phyloP scores from a whole-genome alignment of 2,113 vertebrate genomes.

The Lanius ludovicianus region DNA sequence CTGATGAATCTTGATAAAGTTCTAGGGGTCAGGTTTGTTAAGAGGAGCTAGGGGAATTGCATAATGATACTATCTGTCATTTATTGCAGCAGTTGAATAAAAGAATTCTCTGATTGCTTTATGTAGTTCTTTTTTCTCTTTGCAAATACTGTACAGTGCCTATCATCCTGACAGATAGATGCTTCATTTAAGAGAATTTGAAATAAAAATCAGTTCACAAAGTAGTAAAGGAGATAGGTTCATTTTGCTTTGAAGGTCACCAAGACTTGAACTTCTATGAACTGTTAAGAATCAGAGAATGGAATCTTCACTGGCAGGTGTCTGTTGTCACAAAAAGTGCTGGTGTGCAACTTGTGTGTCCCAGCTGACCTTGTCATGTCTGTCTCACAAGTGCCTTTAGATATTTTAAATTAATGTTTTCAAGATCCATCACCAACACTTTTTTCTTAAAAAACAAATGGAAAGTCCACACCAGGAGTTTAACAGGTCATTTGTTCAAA shows the following conservation, averaged over 20 bases:
- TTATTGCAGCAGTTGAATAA: conserved; percentile 37
- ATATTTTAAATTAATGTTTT: background rate
- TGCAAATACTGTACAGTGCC: conserved; percentile 21
- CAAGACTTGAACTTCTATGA: background rate
- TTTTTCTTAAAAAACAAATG: background rate
- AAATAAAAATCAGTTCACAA: conserved; percentile 57
- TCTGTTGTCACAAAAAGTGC: background rate
- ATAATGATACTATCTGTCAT: conserved; percentile 44
- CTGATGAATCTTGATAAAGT: background rate
- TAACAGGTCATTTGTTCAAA: accelerated
- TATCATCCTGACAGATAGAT: conserved; percentile 51
- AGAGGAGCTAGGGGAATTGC: conserved; percentile 28
- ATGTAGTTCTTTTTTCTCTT: conserved; percentile 32
- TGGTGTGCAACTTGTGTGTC: accelerated
- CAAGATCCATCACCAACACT: background rate
- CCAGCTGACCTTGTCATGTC: background rate
- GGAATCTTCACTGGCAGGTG: background rate
- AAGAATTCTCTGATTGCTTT: conserved; percentile 48
- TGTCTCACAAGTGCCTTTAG: background rate
- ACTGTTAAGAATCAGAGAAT: background rate
- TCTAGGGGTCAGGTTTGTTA: conserved; percentile 34
- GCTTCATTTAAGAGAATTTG: conserved; percentile 33
- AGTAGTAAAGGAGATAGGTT: conserved; percentile 17
- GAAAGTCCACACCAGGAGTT: background rate
- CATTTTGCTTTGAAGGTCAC: conserved; percentile 34